These are phyloP conservation scores for Callyntrura guangdongensis DNA, from an alignment of 2,888 invertebrate species.

Conservation along the genomic window DNA sequence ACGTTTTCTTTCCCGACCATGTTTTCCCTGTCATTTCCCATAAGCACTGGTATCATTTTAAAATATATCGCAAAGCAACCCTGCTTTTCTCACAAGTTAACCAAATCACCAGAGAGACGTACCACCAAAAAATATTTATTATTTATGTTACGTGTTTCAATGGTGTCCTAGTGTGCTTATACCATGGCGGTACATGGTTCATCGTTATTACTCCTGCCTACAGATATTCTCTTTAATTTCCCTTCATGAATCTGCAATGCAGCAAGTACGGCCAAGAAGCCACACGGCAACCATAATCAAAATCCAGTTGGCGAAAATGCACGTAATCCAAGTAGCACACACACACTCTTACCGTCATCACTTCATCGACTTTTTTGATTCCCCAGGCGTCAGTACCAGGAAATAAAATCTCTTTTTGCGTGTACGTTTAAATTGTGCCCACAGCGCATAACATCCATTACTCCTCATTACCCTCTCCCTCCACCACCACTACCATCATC, in stretches of 20 bases:
- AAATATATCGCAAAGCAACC: no score
- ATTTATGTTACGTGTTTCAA: no score
- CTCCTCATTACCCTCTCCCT: no score
- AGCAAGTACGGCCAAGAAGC: neutral
- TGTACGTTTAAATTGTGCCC: no score
- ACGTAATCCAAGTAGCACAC: neutral
- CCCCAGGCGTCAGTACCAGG: neutral
- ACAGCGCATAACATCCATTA: neutral
- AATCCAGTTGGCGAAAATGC: neutral
- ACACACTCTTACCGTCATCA: neutral
- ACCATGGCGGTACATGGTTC: neutral
- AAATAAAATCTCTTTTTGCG: neutral
- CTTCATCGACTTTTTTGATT: slow-evolving; percentile 26
- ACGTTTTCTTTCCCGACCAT: no score
- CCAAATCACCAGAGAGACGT: neutral
- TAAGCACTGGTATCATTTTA: no score
- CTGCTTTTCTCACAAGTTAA: neutral
- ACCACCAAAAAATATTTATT: neutral
- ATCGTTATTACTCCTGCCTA: neutral
- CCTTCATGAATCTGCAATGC: slow-evolving; percentile 35
- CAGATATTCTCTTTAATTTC: neutral
- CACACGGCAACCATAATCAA: neutral
- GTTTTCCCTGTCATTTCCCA: no score
- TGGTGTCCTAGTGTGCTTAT: no score
- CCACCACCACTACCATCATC: no score